Evolutionary conservation across 2,113 vertebrate genomes (phyloP).

Genomic region (Aythya baeri): DNA sequence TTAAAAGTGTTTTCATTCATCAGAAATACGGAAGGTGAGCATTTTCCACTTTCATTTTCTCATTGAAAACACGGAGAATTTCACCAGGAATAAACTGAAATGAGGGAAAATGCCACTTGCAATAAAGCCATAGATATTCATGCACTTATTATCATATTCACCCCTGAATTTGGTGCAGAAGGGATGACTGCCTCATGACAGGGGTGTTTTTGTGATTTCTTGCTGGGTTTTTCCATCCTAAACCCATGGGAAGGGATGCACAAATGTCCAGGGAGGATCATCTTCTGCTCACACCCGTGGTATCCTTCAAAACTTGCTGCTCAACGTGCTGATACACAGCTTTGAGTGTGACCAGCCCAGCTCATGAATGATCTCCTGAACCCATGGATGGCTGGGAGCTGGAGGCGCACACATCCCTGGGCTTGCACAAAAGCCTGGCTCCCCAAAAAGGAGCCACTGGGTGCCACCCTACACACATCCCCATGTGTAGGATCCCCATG

Average conservation of each 20-base stretch:
- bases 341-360: background rate
- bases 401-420: fast-evolving
- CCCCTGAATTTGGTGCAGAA: background rate
- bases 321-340: background rate
- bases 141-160: background rate
- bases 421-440: background rate
- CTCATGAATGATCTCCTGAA: no score
- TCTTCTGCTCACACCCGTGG: background rate
- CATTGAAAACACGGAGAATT: background rate
- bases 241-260: background rate
- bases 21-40: background rate
- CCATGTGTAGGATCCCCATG: no score
- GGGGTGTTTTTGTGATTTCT: fast-evolving
- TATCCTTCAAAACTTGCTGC: background rate
- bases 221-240: background rate
- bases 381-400: background rate
- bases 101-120: background rate
- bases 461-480: background rate
- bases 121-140: background rate
- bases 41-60: background rate
- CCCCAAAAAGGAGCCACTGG: fast-evolving
- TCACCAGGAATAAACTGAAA: background rate
- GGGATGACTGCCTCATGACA: fast-evolving
- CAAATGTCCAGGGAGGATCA: background rate
- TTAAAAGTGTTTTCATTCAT: background rate